Conservation (phyloP, 2,888 invertebrate species). For the Himalopsyche anomala region DNA sequence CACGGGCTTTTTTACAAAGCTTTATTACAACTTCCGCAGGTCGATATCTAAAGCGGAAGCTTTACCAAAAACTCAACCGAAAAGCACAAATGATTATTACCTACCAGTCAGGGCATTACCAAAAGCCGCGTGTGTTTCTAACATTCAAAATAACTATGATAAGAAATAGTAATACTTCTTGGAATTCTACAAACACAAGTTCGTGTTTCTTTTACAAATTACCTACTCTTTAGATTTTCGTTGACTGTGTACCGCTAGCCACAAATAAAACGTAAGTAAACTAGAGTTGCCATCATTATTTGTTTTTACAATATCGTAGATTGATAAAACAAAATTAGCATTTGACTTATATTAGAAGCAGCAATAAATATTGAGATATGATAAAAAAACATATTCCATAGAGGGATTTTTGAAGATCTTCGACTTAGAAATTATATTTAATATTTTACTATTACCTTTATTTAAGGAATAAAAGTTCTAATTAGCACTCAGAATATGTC, state of each 20-base stretch:
- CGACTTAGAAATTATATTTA: no score
- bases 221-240: background rate
- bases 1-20: background rate
- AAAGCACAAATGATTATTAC: slow-evolving; percentile 35
- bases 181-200: background rate
- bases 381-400: no score
- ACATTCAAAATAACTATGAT: background rate
- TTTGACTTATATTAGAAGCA: no score
- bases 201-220: slow-evolving; percentile 42
- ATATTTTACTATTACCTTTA: no score
- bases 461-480: no score
- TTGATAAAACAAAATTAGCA: no score
- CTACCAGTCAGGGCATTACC: background rate
- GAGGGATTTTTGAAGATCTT: no score
- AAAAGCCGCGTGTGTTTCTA: background rate
- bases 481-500: no score
- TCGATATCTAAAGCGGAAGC: slow-evolving; percentile 12
- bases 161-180: slow-evolving; percentile 5
- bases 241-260: background rate
- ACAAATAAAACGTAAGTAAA: no score
- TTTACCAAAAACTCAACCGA: background rate
- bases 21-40: slow-evolving; percentile 4
- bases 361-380: no score
- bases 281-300: no score
- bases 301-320: no score